A percentile compares a stretch with the other conserved stretches of the same genome.
Evolutionary conservation across 2,888 invertebrate species (phyloP).

Genomic region (Candidula unifasciata): DNA sequence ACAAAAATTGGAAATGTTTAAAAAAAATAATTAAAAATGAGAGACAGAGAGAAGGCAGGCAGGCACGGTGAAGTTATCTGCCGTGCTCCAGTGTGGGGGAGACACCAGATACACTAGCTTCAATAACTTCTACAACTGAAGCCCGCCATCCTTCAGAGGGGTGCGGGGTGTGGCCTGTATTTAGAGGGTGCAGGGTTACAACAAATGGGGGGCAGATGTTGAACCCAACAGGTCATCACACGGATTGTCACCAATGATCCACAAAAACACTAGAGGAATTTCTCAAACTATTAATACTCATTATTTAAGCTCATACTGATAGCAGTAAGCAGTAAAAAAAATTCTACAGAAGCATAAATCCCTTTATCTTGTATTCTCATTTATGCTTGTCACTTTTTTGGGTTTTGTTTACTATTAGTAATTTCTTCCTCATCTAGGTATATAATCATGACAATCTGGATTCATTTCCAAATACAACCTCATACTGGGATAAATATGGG

Average conservation of each 20-base stretch:
- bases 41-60: neutral
- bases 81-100: slow-evolving; percentile 22
- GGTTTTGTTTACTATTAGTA: too few relatives aligned
- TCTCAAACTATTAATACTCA: neutral
- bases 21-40: neutral
- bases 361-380: too few relatives aligned
- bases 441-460: too few relatives aligned
- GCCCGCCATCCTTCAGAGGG: neutral
- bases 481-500: too few relatives aligned
- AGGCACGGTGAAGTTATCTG: slow-evolving; percentile 4
- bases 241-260: slow-evolving; percentile 32
- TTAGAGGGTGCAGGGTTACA: neutral
- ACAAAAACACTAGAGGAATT: slow-evolving; percentile 43
- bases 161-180: slow-evolving; percentile 10
- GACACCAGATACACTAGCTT: neutral
- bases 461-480: too few relatives aligned
- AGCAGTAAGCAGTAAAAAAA: too few relatives aligned
- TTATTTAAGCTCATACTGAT: too few relatives aligned
- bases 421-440: too few relatives aligned
- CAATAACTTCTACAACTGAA: slow-evolving; percentile 5
- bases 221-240: neutral
- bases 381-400: too few relatives aligned
- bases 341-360: too few relatives aligned
- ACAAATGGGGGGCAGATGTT: slow-evolving; percentile 25
- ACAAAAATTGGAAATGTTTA: slow-evolving; percentile 32